Evolutionary conservation across 1,140 invertebrate species (phyloP).

Genomic region (Saxidomus purpurata): DNA sequence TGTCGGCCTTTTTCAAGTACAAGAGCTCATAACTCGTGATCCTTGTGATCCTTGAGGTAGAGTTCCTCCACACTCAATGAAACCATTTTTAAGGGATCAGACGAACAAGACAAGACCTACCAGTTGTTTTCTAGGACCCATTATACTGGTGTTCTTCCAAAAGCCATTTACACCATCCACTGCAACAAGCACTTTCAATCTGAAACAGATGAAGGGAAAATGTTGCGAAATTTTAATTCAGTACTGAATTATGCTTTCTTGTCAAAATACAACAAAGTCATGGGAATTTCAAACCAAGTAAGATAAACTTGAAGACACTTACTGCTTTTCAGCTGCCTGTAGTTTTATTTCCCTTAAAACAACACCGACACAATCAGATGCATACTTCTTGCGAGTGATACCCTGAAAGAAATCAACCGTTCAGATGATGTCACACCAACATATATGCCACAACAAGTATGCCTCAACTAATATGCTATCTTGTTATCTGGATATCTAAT

Average conservation of each 20-base stretch:
- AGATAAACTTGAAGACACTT: not conserved
- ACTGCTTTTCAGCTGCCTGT: slow-evolving; percentile 54
- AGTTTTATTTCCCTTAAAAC: slow-evolving; percentile 46
- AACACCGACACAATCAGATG: slow-evolving; percentile 59
- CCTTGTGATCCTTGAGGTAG: no score
- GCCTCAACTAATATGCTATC: no score
- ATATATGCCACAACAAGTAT: no score
- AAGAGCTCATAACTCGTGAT: no score
- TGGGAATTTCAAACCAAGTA: no score
- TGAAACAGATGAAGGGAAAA: no score
- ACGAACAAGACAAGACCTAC: slow-evolving; percentile 20
- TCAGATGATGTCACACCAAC: no score
- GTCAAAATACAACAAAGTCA: not conserved
- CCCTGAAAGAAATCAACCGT: slow-evolving; percentile 53
- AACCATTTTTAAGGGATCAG: no score
- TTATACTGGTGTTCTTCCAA: slow-evolving; percentile 38
- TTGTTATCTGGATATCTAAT: no score
- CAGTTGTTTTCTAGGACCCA: not conserved
- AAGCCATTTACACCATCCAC: slow-evolving; percentile 58
- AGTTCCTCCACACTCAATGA: no score
- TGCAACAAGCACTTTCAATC: slow-evolving; percentile 56
- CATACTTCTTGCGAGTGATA: slow-evolving; percentile 50
- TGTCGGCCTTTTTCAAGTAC: no score
- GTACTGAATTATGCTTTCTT: not conserved
- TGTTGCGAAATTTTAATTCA: no score